Evolutionary conservation across 2,113 vertebrate genomes (phyloP), one percentile per base, ranked within the genome.

Genomic region (Marmota flaviventris): DNA sequence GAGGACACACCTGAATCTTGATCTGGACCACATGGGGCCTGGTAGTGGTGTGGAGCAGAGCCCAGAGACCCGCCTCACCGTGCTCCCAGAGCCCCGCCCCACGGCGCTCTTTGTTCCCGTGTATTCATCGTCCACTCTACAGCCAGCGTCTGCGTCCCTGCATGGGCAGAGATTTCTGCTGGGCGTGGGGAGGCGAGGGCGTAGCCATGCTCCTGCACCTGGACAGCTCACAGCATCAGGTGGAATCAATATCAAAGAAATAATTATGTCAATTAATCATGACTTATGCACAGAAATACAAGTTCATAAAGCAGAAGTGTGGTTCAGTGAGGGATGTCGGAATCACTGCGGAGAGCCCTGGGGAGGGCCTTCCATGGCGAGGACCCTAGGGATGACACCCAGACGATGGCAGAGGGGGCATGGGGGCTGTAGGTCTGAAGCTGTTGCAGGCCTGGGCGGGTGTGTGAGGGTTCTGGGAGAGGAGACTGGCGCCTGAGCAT

Each of bases 321-420:
- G 22, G 32, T 9, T 45, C 22, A 4, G 5, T 3, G 51, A 69
- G 6, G 24, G 4, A 24, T 8, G n/a, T 0, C 4, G 1, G 18
- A 37, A 16, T 1, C 2, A 0, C 0, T 0, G 10, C 0, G 8
- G 8, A 1, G 73, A 29, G 37, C 27, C 16, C 14, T 2, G 6
- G 16, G 56, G 22, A 34, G 20, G 58, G 25, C 5, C 18, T 53
- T 42, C 3, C 14, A 0, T 2, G 7, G 11, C 4, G 24, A 9
- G 22, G 11, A 3, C 0, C 1, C 42, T 51, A 8, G 39, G 63
- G 42, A 45, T 12, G 17, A 48, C 53, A 7, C 18, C 22, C 10
- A 20, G 8, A 37, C 11, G 48, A 1, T 77, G 7, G 7, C 42
- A 45, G 42, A 45, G 42, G 42, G 42, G 42, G 6, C 7, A 1